A percentile compares a stretch with the other conserved stretches of the same genome.
phyloP scores from a whole-genome alignment of 2,797 vertebrate species.

The Coregonus sp. region DNA sequence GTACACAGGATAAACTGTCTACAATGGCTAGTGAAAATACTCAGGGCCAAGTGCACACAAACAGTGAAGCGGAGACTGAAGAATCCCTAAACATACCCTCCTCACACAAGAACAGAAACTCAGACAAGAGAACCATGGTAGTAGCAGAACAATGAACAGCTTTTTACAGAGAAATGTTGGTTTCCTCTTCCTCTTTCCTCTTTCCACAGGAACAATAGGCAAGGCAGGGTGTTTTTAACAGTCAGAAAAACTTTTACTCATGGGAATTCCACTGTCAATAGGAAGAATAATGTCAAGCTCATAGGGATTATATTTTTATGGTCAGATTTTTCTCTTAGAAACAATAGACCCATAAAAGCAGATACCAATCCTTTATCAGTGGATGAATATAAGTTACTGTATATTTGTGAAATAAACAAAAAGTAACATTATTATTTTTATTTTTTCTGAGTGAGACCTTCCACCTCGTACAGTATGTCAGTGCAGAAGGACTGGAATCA shows the following conservation, averaged over 20 bases:
- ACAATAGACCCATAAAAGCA: background rate
- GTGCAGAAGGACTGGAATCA: background rate
- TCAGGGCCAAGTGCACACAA: background rate
- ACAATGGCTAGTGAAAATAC: background rate
- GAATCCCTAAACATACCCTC: background rate
- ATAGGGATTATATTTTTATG: background rate
- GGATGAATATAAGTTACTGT: background rate
- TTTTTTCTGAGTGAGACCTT: background rate
- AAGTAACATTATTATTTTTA: background rate
- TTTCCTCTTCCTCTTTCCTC: constrained; percentile 3
- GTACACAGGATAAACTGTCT: background rate
- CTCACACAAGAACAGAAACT: background rate
- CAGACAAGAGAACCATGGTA: background rate
- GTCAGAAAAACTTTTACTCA: background rate
- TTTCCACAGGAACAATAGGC: background rate
- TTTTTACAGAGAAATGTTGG: background rate
- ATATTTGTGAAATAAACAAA: background rate
- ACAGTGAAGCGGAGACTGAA: background rate
- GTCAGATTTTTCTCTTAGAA: background rate
- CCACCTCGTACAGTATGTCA: background rate
- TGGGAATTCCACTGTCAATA: background rate
- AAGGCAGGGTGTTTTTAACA: background rate
- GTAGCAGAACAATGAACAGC: background rate
- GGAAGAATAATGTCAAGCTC: background rate
- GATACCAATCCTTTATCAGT: background rate